Conservation (phyloP, 1,140 invertebrate species). For the Telenomus remus region DNA sequence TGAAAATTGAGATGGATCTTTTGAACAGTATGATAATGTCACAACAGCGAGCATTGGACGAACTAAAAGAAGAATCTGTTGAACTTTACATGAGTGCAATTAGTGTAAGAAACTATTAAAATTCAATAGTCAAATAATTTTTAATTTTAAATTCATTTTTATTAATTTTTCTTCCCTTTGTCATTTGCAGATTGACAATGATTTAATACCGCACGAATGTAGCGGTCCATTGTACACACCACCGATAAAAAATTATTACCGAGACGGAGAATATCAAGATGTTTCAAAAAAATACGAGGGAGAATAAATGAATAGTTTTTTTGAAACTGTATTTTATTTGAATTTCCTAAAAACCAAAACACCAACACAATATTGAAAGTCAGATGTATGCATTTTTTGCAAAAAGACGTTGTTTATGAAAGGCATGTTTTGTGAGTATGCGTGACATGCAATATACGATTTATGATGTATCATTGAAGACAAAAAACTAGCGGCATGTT, state of each 20-base stretch:
- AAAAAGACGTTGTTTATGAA: too few relatives aligned
- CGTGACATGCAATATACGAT: neutral
- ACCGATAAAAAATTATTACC: conserved; percentile 84
- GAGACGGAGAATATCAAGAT: conserved; percentile 91
- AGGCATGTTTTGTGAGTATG: too few relatives aligned
- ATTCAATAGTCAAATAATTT: neutral
- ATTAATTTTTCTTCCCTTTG: conserved; percentile 34
- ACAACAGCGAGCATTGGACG: conserved; percentile 85
- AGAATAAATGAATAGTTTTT: conserved; percentile 42
- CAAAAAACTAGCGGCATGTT: neutral
- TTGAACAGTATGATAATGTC: conserved; percentile 81
- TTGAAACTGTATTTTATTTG: neutral
- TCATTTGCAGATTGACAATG: conserved; percentile 80
- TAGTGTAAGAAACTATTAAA: conserved; percentile 77
- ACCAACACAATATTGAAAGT: too few relatives aligned
- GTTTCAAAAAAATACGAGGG: conserved; percentile 82
- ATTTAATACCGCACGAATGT: conserved; percentile 80
- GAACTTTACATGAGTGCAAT: conserved; percentile 89
- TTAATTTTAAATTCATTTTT: neutral
- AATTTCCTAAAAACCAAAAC: conserved; percentile 2
- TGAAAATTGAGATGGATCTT: conserved; percentile 79
- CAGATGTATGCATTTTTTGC: too few relatives aligned
- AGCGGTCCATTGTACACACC: conserved; percentile 86
- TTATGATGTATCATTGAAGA: neutral
- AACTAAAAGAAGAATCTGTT: conserved; percentile 85